Base-by-base conservation (phyloP, 2,797 vertebrate genomes). In the Steatocranus sp. region DNA sequence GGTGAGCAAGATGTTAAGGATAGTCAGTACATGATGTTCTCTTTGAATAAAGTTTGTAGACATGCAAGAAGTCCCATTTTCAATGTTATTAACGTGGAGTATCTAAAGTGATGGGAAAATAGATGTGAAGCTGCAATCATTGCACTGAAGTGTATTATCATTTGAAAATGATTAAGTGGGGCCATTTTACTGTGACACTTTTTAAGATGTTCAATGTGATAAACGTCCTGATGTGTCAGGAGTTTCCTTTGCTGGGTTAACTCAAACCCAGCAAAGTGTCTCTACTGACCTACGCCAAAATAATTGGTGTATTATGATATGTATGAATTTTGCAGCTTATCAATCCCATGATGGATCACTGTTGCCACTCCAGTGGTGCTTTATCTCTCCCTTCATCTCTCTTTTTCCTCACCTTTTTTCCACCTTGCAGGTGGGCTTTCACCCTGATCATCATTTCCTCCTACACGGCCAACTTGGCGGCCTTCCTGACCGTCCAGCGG, bases 381-480 rank as follows among this genome's bases (percentile, higher is more conserved):
- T 20, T 43, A 36, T 17, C 30, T 27, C 48, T 20, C 11, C 25
- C 32, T 2, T 48, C 17, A 36, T n/a, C 1, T 36, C 18, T 20
- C 32, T 46, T 20, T 32, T 23, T 10, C 56, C 27, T 63, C 17
- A n/a, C 20, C 48, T 14, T 32, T 7, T 81, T 74, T 79, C 36
- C 6, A 6, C 54, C 38, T 56, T 34, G 11, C 66, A 93, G 98
- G 98, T 99, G 98, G 98, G 97, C 97, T 2, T 99, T 99, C 93
- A 99, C 98, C 7, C 94, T 99, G 88, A 99, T 99, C 94, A 99
- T 99, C 94, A 98, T 99, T 95, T 98, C 98, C 56, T 99, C 98
- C 84, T 98, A 98, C 95, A 99, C 98, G 74, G 98, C 98, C 91
- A 99, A 99, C 94, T 96, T 99, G 90, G 98, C 98, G 0, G 98